Evolutionary conservation across 2,113 vertebrate species (phyloP), one percentile per base, ranked within the genome.

Genomic region (Casuarius casuarius): DNA sequence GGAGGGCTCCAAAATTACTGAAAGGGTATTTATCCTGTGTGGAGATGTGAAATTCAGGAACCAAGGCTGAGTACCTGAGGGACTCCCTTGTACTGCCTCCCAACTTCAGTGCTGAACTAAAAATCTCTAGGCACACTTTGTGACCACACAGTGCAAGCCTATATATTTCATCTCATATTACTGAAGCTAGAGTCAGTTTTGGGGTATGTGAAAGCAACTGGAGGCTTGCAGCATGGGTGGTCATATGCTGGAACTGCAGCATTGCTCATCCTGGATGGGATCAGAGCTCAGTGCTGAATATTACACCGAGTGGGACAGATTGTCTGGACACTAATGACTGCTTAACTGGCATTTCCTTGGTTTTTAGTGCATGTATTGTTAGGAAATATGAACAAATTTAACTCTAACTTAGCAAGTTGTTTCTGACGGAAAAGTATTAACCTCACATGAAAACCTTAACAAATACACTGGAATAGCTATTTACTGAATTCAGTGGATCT

Each of bases 171-270:
- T 23, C 44, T 86, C 83, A 84, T 14, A 10, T 71, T 86, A 89
- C n/a, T 65, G 51, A 93, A 92, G 38, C 72, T 88, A 63, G 38
- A 93, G 51, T 81, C 31, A 71, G 16, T 80, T 13, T 67, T n/a
- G 8, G 15, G 0, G 0, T 12, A 26, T n/a, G 7, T 84, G 52
- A 35, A 86, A 87, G 65, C 29, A 86, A 29, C 38, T 56, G 72
- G 26, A 92, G 25, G 31, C 81, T 87, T 93, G 62, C 71, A 85
- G 17, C 13, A 42, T 40, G 72, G 46, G 56, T 84, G 68, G 16
- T 42, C 85, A 67, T 28, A 7, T 35, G 18, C 54, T 81, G 49
- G 13, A 80, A 58, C 12, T 19, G 14, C 33, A 67, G 38, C 48
- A 90, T 71, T 23, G n/a, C 40, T 93, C 83, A 10, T 40, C 25